Evolutionary conservation across 2,113 vertebrate species (phyloP).

Genomic region (western clawed frog (Xenopus tropicalis)): UCB_Xtro_10.0 CM004448.2:83838001-83838500

Average conservation of each 20-base stretch:
- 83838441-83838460: not conserved
- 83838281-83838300: conserved; percentile 30
- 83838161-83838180: conserved; percentile 22
- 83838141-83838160: conserved; percentile 21
- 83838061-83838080: no score
- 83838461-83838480: not conserved
- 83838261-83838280: conserved; percentile 25
- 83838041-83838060: no score
- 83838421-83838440: not conserved
- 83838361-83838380: no score
- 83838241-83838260: conserved; percentile 30
- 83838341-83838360: not conserved
- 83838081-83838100: no score
- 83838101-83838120: not conserved
- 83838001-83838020: no score
- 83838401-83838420: not conserved
- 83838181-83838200: conserved; percentile 36
- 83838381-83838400: not conserved
- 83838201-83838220: conserved; percentile 25
- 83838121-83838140: not conserved
- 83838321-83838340: not conserved
- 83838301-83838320: conserved; percentile 13
- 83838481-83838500: not conserved
- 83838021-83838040: no score
- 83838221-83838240: conserved; percentile 39